A percentile compares a stretch with the other conserved stretches of the same genome.
Conservation (phyloP, 1,140 invertebrate species). For the Rhagoletis zephyria region DNA sequence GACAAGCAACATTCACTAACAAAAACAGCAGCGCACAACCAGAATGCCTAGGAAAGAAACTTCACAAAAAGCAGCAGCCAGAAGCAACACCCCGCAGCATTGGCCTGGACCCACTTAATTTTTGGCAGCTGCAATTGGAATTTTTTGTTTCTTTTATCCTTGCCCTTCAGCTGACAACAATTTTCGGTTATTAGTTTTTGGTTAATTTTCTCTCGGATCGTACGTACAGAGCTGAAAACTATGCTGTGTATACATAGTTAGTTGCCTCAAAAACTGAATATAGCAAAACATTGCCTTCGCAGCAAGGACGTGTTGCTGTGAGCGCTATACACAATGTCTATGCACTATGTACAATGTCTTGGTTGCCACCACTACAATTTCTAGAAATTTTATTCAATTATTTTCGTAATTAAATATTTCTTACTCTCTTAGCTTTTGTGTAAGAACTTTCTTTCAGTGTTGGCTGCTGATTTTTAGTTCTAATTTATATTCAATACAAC, state of each 20-base stretch:
- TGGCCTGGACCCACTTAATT: background rate
- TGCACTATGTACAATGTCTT: no score
- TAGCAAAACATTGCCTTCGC: constrained; percentile 8
- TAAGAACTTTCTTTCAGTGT: background rate
- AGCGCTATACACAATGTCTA: background rate
- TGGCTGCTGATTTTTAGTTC: background rate
- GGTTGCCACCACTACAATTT: background rate
- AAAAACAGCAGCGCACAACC: background rate
- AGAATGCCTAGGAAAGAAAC: background rate
- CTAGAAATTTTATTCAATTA: constrained; percentile 9
- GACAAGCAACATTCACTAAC: background rate
- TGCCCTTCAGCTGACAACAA: background rate
- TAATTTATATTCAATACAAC: background rate
- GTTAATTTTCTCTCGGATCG: constrained; percentile 29
- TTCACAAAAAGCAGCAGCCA: background rate
- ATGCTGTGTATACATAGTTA: background rate
- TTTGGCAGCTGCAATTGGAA: constrained; percentile 19
- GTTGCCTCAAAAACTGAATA: constrained; percentile 3
- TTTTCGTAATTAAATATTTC: background rate
- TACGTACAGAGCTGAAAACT: background rate
- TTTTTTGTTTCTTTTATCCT: background rate
- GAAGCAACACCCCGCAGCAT: background rate
- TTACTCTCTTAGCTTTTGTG: background rate
- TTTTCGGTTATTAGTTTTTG: constrained; percentile 28
- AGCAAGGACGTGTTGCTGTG: background rate